Base-by-base conservation (phyloP, 2,113 vertebrate species). In the Phaetusa simplex region DNA sequence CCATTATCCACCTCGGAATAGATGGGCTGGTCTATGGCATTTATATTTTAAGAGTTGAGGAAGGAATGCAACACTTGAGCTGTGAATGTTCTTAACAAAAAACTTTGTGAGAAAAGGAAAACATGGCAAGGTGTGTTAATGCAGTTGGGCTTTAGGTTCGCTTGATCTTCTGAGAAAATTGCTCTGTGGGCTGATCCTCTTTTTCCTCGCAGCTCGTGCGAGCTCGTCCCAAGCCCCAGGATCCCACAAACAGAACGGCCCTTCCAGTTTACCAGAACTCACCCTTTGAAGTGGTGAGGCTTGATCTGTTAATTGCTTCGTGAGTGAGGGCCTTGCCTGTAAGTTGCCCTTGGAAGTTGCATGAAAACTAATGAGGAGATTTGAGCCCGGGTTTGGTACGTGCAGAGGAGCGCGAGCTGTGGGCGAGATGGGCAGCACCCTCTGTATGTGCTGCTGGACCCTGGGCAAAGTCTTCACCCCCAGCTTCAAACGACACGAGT, bases 271-370 rank as follows among this genome's bases (percentile, higher is more conserved):
- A 78, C 30, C 71, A 72, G 58, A 80, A 78, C 58, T 79, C 3
- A 3, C 42, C 77, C 94, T 95, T 92, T 95, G 93, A 95, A 92
- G 86, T 83, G 58, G 76, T 3, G 2, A 83, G 69, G n/a, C 67
- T 90, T 83, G 77, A 88, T 91, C 88, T n/a, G 7, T 92, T 88
- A 95, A 91, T 91, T 94, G 64, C 86, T 78, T 86, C 86, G 81
- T 83, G 76, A 88, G 88, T 95, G 91, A 90, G 45, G 59, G 70
- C 55, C 72, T 94, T 66, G 66, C 55, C 32, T 86, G 27, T 50
- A 79, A 95, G 42, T 76, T 82, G 82, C 70, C 74, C 53, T 86
- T 92, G 85, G 61, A 93, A 95, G 55, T 22, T 86, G 59, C 14
- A 2, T 59, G 83, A 29, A 66, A 91, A 65, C 64, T 83, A 47